Evolutionary conservation across 2,888 invertebrate genomes (phyloP).

Genomic region (Tipula vernalis): DNA sequence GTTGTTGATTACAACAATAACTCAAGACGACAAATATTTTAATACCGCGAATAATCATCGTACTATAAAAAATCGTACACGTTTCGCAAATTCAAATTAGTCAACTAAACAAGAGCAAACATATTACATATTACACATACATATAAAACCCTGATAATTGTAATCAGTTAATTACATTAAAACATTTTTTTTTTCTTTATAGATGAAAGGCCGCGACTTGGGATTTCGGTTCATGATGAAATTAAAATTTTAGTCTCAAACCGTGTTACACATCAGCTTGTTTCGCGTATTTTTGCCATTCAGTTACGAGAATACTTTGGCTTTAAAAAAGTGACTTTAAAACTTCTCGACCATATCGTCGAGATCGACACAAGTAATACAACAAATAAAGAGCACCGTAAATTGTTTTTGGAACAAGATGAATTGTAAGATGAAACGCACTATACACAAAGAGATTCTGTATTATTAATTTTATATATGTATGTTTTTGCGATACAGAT

Average conservation of each 20-base stretch:
- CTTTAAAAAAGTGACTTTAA: constrained; percentile 34
- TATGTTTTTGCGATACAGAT: not conserved
- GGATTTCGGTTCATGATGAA: constrained; percentile 9
- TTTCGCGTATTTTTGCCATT: constrained; percentile 44
- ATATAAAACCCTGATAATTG: not conserved
- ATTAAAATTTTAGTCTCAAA: constrained; percentile 40
- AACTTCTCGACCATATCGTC: constrained; percentile 22
- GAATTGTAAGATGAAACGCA: constrained; percentile 12
- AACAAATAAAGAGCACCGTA: constrained; percentile 7
- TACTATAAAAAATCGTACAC: too few relatives aligned
- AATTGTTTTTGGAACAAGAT: constrained; percentile 13
- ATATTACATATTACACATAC: too few relatives aligned
- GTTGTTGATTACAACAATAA: not conserved
- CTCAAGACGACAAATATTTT: not conserved
- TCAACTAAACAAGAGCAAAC: too few relatives aligned
- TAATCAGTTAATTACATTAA: not conserved
- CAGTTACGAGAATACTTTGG: constrained; percentile 40
- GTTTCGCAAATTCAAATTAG: too few relatives aligned
- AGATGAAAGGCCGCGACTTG: not conserved
- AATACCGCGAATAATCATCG: not conserved
- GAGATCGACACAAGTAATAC: not conserved
- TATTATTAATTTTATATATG: not conserved
- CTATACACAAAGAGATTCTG: too few relatives aligned
- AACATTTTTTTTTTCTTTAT: not conserved
- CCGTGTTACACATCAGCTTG: constrained; percentile 42